Base-by-base conservation (phyloP, 2,888 invertebrate genomes). In the Schizotus pectinicornis region DNA sequence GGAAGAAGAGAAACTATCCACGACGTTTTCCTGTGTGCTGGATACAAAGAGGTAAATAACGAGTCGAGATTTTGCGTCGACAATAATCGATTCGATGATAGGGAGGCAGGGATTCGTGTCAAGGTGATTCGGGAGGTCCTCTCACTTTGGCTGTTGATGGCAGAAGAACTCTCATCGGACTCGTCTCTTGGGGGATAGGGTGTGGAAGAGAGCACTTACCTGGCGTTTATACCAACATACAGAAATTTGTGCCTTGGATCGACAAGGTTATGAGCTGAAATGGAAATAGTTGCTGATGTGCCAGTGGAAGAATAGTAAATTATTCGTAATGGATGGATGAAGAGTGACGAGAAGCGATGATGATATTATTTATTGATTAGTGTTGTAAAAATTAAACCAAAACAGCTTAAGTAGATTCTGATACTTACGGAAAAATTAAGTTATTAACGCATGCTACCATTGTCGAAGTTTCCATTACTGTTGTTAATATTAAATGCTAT, bases 121-220 rank as follows among this genome's bases (percentile, higher is more conserved):
- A 90, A 72, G 89, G 88, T 0, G 89, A 89, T 73, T 93, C 93
- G 0, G 95, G 95, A 14, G 95, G 95, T 6, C 95, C 95, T 0
- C 81, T 95, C n/a, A 94, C 94, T 0, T 85, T 92, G 77, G 86
- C 91, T 22, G 81, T 93, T 52, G 94, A 94, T 60, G 94, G 94
- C 3, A 85, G 93, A 42, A 90, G 91, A 79, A 94, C 93, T 33
- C 83, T 95, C 12, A 91, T 95, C 34, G 95, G 95, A 0, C 84
- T 95, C 0, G 95, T 92, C 0, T 94, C 94, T 0, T 95, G 94
- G 94, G 94, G 94, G 58, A 94, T 94, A 66, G 94, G 94, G 54
- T 95, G 95, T 71, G 95, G 94, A 0, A 82, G 94, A 0, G 94
- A 94, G 71, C 94, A 94, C 71, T 79, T 95, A 6, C 95, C 95